Base-by-base conservation (phyloP, 2,888 invertebrate species). In the Leucophora obtusa region DNA sequence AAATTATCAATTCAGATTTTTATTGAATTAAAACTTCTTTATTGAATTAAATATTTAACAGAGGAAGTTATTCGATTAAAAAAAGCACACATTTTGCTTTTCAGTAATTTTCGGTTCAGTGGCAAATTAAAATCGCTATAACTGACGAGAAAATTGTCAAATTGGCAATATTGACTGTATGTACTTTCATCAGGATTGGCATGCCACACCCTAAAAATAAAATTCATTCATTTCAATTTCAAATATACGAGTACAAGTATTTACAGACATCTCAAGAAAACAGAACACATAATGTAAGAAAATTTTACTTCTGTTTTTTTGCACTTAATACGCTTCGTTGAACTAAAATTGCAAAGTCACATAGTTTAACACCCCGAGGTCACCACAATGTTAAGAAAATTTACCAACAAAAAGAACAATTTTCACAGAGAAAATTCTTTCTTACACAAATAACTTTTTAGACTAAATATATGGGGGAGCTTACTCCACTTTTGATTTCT, bases 301-400 rank as follows among this genome's bases (percentile, higher is more conserved):
- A 71, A 82, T 79, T 82, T 83, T 51, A 78, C 81, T 33, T 28
- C 0, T n/a, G 24, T 56, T 70, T 53, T 79, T 83, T 83, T 76
- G 78, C 83, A 84, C 84, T 84, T 85, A 84, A 82, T 83, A 79
- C 84, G 83, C 83, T 84, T 83, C 82, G 82, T 60, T 83, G 80
- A 84, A 83, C 83, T 43, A 66, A 84, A 84, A 84, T 83, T 84
- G 84, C 85, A 82, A 83, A 85, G 84, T 85, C 84, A 85, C 83
- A 84, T 84, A 84, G 82, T 84, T 83, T 82, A 79, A 84, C 83
- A 84, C 83, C 83, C 83, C 76, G 77, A 72, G 83, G 83, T 82
- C 76, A 79, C 82, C 82, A 70, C 56, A 79, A 79, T 68, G 60
- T 66, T 54, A 35, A 59, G 59, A 50, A 76, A 56, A 56, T 38